A percentile compares a stretch with the other conserved stretches of the same genome.
phyloP scores from a whole-genome alignment of 2,888 invertebrate species.

The Tetrapedia diversipes region DNA sequence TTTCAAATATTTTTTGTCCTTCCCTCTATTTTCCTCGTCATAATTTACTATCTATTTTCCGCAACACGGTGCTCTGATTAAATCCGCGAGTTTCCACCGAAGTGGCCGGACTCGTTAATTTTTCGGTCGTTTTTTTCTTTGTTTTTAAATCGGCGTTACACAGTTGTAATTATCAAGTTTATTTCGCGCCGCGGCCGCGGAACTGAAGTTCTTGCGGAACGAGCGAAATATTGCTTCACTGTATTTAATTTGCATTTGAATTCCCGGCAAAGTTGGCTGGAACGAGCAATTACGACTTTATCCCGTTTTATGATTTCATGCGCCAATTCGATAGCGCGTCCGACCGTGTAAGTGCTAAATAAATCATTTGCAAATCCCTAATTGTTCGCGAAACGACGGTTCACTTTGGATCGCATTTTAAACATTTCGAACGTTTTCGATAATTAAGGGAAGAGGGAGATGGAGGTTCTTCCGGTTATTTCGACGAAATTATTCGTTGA shows the following conservation, averaged over 20 bases:
- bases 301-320: conserved; percentile 28
- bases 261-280: conserved; percentile 32
- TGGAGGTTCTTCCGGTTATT: neutral
- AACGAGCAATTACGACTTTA: conserved; percentile 53
- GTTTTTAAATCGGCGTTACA: conserved; percentile 18
- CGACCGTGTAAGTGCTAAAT: conserved; percentile 25
- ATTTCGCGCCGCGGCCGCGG: conserved; percentile 8
- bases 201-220: conserved; percentile 33
- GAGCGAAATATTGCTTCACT: conserved; percentile 43
- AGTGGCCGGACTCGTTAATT: conserved; percentile 22
- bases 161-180: conserved; percentile 29
- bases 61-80: neutral
- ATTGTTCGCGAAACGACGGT: conserved; percentile 5
- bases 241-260: conserved; percentile 51
- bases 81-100: conserved; percentile 2
- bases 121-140: too few relatives aligned
- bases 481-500: neutral
- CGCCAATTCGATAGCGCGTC: conserved; percentile 24
- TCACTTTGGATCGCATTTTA: neutral
- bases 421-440: neutral
- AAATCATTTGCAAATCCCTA: conserved; percentile 16
- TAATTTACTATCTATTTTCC: too few relatives aligned
- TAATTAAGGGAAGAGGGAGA: neutral
- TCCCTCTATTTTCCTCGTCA: neutral
- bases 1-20: too few relatives aligned